Evolutionary conservation across 1,140 invertebrate genomes (phyloP).

Genomic region (Microvelia longipes): DNA sequence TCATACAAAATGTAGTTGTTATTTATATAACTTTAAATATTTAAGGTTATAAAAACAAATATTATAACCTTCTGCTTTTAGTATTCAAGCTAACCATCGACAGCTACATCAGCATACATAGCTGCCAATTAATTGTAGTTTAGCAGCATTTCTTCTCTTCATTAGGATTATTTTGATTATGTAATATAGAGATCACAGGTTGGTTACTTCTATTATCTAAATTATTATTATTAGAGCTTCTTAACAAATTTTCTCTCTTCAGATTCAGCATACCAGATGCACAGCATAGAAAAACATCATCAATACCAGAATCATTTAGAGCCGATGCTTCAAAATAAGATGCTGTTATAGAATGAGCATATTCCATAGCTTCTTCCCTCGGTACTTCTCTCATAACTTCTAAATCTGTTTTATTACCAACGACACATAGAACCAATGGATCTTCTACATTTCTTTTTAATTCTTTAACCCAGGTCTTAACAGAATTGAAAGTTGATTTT

Average conservation of each 20-base stretch:
- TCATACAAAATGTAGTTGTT: too few species aligned
- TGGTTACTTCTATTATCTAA: too few species aligned
- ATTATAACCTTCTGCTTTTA: too few species aligned
- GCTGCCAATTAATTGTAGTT: too few species aligned
- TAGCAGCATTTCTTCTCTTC: too few species aligned
- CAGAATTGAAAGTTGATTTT: constrained; percentile 47
- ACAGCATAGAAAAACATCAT: constrained; percentile 48
- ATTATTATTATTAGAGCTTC: neutral
- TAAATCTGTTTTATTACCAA: constrained; percentile 74
- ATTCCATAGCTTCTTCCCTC: constrained; percentile 51
- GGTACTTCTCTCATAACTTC: constrained; percentile 43
- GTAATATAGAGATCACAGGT: too few species aligned
- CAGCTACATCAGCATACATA: too few species aligned
- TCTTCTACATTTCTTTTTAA: constrained; percentile 57
- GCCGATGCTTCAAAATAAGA: constrained; percentile 71
- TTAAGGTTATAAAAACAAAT: too few species aligned
- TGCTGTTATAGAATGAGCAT: constrained; percentile 67
- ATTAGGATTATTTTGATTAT: too few species aligned
- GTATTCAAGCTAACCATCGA: too few species aligned
- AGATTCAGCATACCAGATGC: constrained; percentile 39
- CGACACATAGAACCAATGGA: constrained; percentile 56
- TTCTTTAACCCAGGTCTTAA: constrained; percentile 68
- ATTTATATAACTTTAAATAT: too few species aligned
- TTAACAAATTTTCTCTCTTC: constrained; percentile 30
- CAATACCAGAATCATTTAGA: constrained; percentile 52